phyloP scores from a whole-genome alignment of 2,888 invertebrate species.

The Saturnia japonica region DNA sequence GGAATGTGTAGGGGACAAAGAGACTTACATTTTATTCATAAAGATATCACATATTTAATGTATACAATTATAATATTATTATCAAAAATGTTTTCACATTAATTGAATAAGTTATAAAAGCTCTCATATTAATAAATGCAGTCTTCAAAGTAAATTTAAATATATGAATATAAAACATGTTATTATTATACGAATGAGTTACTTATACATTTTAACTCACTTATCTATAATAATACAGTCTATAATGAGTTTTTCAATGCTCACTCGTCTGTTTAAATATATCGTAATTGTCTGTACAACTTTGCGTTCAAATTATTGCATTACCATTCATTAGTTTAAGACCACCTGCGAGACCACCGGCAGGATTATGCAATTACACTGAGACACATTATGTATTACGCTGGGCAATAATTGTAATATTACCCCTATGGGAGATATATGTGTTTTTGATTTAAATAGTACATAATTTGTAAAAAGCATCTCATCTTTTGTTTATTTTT shows the following conservation, averaged over 20 bases:
- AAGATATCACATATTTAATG: not conserved
- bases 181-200: slow-evolving; percentile 10
- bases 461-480: not conserved
- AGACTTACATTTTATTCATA: no score
- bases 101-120: not conserved
- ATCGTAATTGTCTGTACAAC: slow-evolving; percentile 46
- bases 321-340: slow-evolving; percentile 63
- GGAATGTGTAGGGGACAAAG: no score
- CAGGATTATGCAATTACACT: slow-evolving; percentile 58
- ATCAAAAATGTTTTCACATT: not conserved
- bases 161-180: not conserved
- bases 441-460: not conserved
- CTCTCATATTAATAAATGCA: not conserved
- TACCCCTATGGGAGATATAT: not conserved
- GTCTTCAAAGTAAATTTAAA: not conserved
- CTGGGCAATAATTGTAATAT: not conserved
- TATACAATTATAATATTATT: not conserved
- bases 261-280: slow-evolving; percentile 17
- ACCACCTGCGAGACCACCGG: slow-evolving; percentile 60
- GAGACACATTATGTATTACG: slow-evolving; percentile 24
- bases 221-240: not conserved
- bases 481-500: not conserved
- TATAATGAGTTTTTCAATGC: slow-evolving; percentile 15
- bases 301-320: slow-evolving; percentile 60
- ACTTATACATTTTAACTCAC: not conserved